Percentiles rank a stretch among this genome's conserved stretches.
phyloP scores from a whole-genome alignment of 2,113 vertebrate genomes.

The Coryphaenoides rupestris region DNA sequence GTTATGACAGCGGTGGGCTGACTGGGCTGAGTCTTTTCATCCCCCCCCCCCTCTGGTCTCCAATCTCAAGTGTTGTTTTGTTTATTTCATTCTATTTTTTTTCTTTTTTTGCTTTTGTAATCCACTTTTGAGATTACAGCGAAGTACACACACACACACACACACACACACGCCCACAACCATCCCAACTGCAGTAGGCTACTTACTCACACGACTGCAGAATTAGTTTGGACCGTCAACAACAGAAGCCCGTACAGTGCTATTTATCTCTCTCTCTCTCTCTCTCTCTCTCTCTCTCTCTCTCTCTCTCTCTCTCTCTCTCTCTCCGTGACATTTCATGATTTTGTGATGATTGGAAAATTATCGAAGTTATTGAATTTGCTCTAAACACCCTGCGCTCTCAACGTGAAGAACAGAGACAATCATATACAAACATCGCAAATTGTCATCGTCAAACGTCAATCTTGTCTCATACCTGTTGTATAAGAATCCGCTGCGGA shows the following conservation, averaged over 20 bases:
- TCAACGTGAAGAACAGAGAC: too few relatives aligned
- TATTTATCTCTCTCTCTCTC: too few relatives aligned
- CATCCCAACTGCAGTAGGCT: not conserved
- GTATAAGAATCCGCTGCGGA: constrained; percentile 40
- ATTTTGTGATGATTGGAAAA: not conserved
- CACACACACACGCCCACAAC: not conserved
- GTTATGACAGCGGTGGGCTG: too few relatives aligned
- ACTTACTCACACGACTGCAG: not conserved
- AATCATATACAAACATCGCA: not conserved
- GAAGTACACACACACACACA: constrained; percentile 51
- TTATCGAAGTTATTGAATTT: not conserved
- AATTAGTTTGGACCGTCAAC: not conserved
- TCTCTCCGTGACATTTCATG: not conserved
- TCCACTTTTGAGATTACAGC: constrained; percentile 34
- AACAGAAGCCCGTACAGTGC: too few relatives aligned
- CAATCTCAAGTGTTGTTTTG: constrained; percentile 11
- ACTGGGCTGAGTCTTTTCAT: not conserved
- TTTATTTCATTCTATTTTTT: too few relatives aligned
- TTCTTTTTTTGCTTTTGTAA: not conserved
- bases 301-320: constrained; percentile 1
- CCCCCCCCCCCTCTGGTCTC: constrained; percentile 15
- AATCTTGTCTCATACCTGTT: constrained; percentile 50
- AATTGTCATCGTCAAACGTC: too few relatives aligned
- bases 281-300: too few relatives aligned
- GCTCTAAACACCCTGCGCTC: too few relatives aligned